Evolutionary conservation across 2,797 vertebrate genomes (phyloP).

Genomic region (Erpetoichthys calabaricus): DNA sequence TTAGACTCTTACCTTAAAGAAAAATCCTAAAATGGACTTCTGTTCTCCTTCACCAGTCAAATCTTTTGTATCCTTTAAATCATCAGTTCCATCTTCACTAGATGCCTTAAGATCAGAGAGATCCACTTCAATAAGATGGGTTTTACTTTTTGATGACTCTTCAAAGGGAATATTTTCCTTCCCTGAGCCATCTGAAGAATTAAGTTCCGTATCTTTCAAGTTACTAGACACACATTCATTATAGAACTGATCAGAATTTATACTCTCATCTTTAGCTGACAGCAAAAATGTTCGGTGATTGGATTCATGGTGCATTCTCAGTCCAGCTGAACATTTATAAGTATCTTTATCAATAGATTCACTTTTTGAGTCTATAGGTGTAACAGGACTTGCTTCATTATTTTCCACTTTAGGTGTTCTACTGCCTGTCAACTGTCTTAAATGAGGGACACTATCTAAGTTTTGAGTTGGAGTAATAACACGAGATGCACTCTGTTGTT

Average conservation of each 20-base stretch:
- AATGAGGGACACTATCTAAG: constrained; percentile 46
- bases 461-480: constrained; percentile 63
- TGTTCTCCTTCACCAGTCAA: constrained; percentile 45
- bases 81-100: constrained; percentile 35
- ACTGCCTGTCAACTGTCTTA: constrained; percentile 46
- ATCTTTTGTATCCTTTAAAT: constrained; percentile 27
- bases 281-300: constrained; percentile 50
- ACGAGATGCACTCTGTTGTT: constrained; percentile 37
- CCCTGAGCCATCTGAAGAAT: constrained; percentile 31
- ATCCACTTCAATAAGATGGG: constrained; percentile 79
- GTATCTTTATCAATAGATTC: constrained; percentile 39
- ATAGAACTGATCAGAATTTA: constrained; percentile 39
- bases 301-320: constrained; percentile 53
- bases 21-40: constrained; percentile 79
- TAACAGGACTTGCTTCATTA: constrained; percentile 24
- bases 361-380: constrained; percentile 13
- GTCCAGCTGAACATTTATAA: constrained; percentile 42
- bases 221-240: constrained; percentile 33
- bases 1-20: constrained; percentile 66
- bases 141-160: constrained; percentile 52
- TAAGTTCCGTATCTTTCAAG: constrained; percentile 30
- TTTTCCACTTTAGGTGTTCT: constrained; percentile 47
- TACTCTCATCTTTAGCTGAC: constrained; percentile 39
- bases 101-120: constrained; percentile 64
- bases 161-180: constrained; percentile 41